Evolutionary conservation across 2,797 vertebrate species (phyloP).

Genomic region (Hozukius guyotensis): DNA sequence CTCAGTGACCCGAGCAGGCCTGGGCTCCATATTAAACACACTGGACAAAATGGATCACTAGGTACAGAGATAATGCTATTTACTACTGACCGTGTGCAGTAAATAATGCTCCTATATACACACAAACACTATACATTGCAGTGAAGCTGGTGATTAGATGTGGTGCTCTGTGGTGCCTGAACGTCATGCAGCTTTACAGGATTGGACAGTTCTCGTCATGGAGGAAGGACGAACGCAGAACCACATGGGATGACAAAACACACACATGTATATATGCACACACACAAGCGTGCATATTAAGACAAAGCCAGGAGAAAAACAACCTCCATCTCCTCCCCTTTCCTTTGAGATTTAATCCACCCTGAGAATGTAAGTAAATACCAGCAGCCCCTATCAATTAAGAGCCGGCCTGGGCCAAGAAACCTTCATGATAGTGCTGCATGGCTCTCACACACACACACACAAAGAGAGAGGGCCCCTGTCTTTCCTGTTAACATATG

Average conservation of each 20-base stretch:
- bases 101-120: conserved; percentile 34
- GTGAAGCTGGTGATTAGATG: conserved; percentile 66
- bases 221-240: conserved; percentile 54
- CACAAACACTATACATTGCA: conserved; percentile 22
- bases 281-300: conserved; percentile 52
- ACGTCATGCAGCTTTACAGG: conserved; percentile 62
- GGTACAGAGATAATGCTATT: conserved; percentile 61
- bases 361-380: conserved; percentile 75
- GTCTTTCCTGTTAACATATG: conserved; percentile 63
- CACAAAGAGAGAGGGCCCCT: conserved; percentile 29
- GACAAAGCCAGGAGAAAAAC: conserved; percentile 60
- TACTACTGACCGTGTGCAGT: conserved; percentile 60
- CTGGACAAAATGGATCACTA: conserved; percentile 45
- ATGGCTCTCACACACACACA: conserved; percentile 12
- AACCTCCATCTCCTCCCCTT: conserved; percentile 47
- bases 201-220: conserved; percentile 65
- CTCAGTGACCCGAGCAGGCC: conserved; percentile 8
- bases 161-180: conserved; percentile 55
- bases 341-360: conserved; percentile 75
- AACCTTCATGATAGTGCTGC: conserved; percentile 62
- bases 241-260: conserved; percentile 43
- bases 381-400: conserved; percentile 78
- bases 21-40: conserved; percentile 25
- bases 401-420: conserved; percentile 61
- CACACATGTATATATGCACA: background rate